Evolutionary conservation across 1,140 invertebrate genomes (phyloP), one percentile per base, ranked within the genome.

Genomic region (Cherax destructor): DNA sequence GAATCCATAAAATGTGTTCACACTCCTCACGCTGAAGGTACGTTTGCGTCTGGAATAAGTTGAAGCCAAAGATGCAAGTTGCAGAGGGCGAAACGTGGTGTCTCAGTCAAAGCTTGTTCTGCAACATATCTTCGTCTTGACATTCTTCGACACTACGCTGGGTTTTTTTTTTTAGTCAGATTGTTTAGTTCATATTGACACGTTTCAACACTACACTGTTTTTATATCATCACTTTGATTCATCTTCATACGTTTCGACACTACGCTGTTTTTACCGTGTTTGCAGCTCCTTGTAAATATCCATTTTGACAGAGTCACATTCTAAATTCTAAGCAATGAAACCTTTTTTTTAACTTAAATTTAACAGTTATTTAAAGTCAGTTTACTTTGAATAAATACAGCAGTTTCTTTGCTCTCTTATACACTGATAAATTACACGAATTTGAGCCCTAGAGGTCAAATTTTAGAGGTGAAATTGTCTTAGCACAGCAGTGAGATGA

Each of bases 1-100:
- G 47, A 81, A 24, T 50, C 50, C 79, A 59, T 81, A 24, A 59
- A 11, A 30, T 81, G 79, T 81, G 50, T 81, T 52, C n/a, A 41
- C 50, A 52, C 21, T 80, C 52, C 16, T 16, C 13, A 18, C 52
- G 11, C 18, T 21, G 6, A 21, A 49, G 21, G 18, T 18, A 80
- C 41, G 49, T 49, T 52, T 52, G 24, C 18, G 21, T 3, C 21
- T 18, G 21, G 21, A 6, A 18, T 18, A 69, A 21, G 21, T 21
- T 69, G 5, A 5, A 21, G 18, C 21, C 5, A 69, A 18, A 21
- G 11, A 16, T 69, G 30, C 30, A 41, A 41, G 30, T 41, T 41
- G 30, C 30, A 41, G 30, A 41, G 30, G 30, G 30, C 30, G 30
- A 41, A 41, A 41, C 30, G 2, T 41, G 30, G 30, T 41, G 30